Evolutionary conservation across 2,113 vertebrate genomes (phyloP).

Genomic region (Strigops habroptila): DNA sequence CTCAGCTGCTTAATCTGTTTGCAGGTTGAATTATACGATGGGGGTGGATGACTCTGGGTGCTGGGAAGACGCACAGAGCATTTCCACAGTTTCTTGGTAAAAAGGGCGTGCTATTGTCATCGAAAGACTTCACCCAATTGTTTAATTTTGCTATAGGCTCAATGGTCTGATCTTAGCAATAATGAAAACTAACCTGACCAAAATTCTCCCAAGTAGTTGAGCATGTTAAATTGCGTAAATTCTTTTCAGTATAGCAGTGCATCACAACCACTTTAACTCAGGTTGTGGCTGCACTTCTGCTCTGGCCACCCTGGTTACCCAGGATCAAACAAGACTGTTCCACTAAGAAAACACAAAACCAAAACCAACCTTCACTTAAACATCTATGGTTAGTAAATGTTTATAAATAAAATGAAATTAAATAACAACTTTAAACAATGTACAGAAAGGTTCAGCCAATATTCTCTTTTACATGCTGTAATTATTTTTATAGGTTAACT

Average conservation of each 20-base stretch:
- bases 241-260: constrained; percentile 1
- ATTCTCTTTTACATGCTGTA: background rate
- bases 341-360: background rate
- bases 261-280: constrained; percentile 35
- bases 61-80: constrained; percentile 74
- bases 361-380: background rate
- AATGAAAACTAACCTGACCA: constrained; percentile 60
- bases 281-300: constrained; percentile 25
- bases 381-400: background rate
- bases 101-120: constrained; percentile 65
- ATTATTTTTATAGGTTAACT: background rate
- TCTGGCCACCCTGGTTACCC: background rate
- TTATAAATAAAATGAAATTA: constrained; percentile 3
- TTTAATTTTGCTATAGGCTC: constrained; percentile 65
- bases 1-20: constrained; percentile 87
- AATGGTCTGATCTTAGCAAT: constrained; percentile 53
- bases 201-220: constrained; percentile 61
- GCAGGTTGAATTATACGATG: constrained; percentile 86
- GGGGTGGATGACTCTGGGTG: constrained; percentile 73
- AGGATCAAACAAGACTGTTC: constrained; percentile 10
- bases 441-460: background rate
- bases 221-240: constrained; percentile 21
- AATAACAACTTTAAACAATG: background rate
- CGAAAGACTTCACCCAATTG: constrained; percentile 66
- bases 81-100: constrained; percentile 73